Conservation (phyloP, 2,888 invertebrate species). For the Orgyia antiqua region DNA sequence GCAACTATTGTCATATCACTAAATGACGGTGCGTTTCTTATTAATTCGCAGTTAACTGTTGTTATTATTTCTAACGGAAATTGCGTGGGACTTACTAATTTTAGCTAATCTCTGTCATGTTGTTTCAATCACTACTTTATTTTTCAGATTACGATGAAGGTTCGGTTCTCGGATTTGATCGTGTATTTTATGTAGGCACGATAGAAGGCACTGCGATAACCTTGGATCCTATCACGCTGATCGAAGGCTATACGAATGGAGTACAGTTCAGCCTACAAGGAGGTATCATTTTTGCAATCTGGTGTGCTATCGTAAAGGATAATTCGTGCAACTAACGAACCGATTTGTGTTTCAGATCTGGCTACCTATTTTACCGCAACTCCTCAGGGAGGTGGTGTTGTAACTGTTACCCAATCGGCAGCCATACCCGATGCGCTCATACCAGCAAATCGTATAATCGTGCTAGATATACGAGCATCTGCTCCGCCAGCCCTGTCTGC, state of each 20-base stretch:
- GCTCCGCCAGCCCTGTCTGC: constrained; percentile 16
- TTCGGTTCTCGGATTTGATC: constrained; percentile 5
- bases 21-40: constrained; percentile 3
- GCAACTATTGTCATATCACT: constrained; percentile 7
- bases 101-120: too few relatives aligned
- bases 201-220: constrained; percentile 11
- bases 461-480: constrained; percentile 22
- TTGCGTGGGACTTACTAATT: too few relatives aligned
- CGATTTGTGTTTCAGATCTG: constrained; percentile 9
- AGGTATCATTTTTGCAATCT: too few relatives aligned
- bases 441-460: constrained; percentile 17
- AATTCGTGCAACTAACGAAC: neutral
- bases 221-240: constrained; percentile 28
- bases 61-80: too few relatives aligned
- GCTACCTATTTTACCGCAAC: constrained; percentile 13
- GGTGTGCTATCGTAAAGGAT: too few relatives aligned
- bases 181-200: constrained; percentile 23
- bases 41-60: too few relatives aligned
- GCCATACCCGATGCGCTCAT: constrained; percentile 21
- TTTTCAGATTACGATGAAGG: constrained; percentile 5
- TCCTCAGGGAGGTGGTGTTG: constrained; percentile 6
- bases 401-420: constrained; percentile 11
- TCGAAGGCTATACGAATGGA: constrained; percentile 24
- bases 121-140: too few relatives aligned
- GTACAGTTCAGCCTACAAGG: constrained; percentile 30